Base-by-base conservation (phyloP, 2,113 vertebrate species). In the Corydoras sp. region DNA sequence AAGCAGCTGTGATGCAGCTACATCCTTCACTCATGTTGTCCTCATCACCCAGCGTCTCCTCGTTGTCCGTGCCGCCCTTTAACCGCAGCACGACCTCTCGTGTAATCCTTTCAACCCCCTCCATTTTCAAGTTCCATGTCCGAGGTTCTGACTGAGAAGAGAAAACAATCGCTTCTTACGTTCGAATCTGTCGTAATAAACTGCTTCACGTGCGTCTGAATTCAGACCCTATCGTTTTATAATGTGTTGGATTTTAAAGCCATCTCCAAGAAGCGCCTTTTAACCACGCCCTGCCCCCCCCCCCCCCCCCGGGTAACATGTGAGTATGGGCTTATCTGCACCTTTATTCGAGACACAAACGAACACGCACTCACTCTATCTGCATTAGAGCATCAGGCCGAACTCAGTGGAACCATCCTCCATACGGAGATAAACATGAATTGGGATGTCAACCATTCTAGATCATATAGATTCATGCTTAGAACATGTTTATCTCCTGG, bases 71-170 rank as follows among this genome's bases (percentile, higher is more conserved):
- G 58, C 72, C 74, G 15, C 60, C 35, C 67, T 54, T 7, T 61
- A 69, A 74, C 68, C 43, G 29, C 64, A 61, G 68, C 65, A 72
- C 77, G 78, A 77, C 29, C 50, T 73, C 65, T 35, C 55, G 30
- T 49, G 58, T 30, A 62, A 56, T 68, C 54, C 65, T 13, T 69
- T 74, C 29, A 61, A 56, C 53, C 35, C 56, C 55, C 65, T 63
- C 78, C 77, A 79, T 73, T 65, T 29, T 66, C 18, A 61, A 86
- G 81, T 82, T 85, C 82, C 85, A 85, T 58, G 64, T 68, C 62
- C 59, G 76, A 76, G 87, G 87, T 91, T 91, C 88, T 91, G 88
- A 88, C 81, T 90, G 89, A 90, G 88, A 91, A 91, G 89, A 91
- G 89, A 91, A 90, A 90, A 83, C 77, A 32, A 70, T 80, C 77